A percentile compares a stretch with the other conserved stretches of the same genome.
phyloP scores from a whole-genome alignment of 2,797 vertebrate species.

The Catamblyrhynchus diadema region DNA sequence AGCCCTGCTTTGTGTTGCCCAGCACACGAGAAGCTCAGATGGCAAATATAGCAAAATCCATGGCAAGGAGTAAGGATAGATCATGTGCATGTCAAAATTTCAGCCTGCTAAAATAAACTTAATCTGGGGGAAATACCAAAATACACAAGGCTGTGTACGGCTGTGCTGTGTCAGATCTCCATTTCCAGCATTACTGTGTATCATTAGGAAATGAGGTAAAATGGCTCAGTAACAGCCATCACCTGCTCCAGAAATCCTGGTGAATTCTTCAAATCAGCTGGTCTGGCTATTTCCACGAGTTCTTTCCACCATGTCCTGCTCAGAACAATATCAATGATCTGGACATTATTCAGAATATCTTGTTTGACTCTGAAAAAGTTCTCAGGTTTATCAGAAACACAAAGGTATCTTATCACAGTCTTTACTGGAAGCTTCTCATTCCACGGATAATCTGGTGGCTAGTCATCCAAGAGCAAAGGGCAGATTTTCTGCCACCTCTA shows the following conservation, averaged over 20 bases:
- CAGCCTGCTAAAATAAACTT: neutral
- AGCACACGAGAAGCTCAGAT: neutral
- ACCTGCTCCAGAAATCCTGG: neutral
- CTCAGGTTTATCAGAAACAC: neutral
- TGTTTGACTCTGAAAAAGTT: neutral
- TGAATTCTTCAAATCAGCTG: neutral
- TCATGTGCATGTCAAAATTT: neutral
- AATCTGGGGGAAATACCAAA: neutral
- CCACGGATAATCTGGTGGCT: neutral
- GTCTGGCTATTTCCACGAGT: neutral
- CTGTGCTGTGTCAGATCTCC: neutral
- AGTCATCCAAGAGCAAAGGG: neutral
- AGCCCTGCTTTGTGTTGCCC: conserved; percentile 8
- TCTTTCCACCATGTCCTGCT: neutral
- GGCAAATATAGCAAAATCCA: neutral
- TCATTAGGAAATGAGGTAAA: neutral
- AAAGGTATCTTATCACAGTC: neutral
- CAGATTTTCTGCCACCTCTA: neutral
- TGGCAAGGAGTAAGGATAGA: neutral
- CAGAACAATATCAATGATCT: neutral
- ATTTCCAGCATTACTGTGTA: neutral
- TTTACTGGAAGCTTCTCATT: neutral
- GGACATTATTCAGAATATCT: neutral
- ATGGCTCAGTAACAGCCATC: neutral
- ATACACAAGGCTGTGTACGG: neutral